These are phyloP conservation scores for Ostrea edulis DNA, from an alignment of 1,140 invertebrate species.

Conservation along the genomic window DNA sequence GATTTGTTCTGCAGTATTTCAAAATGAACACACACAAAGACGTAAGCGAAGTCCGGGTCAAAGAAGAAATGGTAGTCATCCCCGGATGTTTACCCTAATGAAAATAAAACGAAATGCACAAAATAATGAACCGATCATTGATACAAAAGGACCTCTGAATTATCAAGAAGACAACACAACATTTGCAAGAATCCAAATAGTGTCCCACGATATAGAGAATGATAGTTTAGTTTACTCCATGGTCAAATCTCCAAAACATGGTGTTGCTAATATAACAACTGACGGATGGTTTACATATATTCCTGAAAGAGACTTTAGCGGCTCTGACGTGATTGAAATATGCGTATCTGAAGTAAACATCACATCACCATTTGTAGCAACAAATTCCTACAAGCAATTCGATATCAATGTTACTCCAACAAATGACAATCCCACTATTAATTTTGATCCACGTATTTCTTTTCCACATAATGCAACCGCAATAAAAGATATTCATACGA, in stretches of 20 bases:
- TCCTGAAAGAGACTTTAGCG: not conserved
- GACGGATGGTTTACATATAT: slow-evolving; percentile 13
- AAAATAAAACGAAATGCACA: slow-evolving; percentile 20
- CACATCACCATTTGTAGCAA: not conserved
- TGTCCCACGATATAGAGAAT: slow-evolving; percentile 4
- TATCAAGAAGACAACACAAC: not conserved
- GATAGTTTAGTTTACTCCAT: not conserved
- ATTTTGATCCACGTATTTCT: not conserved
- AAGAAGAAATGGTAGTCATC: not conserved
- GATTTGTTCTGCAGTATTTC: not conserved
- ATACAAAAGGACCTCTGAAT: slow-evolving; percentile 8
- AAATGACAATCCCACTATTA: not conserved
- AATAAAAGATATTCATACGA: not conserved
- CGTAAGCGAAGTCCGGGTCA: not conserved
- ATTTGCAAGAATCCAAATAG: not conserved
- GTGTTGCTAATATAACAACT: not conserved
- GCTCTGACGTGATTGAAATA: not conserved
- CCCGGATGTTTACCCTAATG: slow-evolving; percentile 40
- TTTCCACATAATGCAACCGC: not conserved
- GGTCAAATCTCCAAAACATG: not conserved
- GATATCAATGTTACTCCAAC: not conserved
- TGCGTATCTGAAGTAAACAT: slow-evolving; percentile 4
- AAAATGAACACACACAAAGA: not conserved
- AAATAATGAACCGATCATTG: slow-evolving; percentile 29
- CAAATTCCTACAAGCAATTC: not conserved